Evolutionary conservation across 2,888 invertebrate species (phyloP).

Genomic region (Agrochola circellaris): DNA sequence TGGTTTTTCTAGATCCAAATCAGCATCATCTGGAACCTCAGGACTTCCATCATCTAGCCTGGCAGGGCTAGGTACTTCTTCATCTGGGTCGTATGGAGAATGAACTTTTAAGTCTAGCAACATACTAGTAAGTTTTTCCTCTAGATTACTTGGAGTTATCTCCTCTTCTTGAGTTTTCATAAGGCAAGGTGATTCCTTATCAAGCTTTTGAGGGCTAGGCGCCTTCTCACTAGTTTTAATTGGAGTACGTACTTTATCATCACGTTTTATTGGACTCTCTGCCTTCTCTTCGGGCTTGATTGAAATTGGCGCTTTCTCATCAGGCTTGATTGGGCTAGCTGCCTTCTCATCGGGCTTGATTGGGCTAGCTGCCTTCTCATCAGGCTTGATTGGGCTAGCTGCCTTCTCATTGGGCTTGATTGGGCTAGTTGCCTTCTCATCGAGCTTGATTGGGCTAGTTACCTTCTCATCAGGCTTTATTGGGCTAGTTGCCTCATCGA

Average conservation of each 20-base stretch:
- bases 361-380: not conserved
- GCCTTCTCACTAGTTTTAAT: constrained; percentile 10
- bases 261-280: constrained; percentile 5
- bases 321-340: not conserved
- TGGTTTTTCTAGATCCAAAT: not conserved
- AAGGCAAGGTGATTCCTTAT: not conserved
- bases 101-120: constrained; percentile 11
- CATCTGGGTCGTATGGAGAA: constrained; percentile 26
- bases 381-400: not conserved
- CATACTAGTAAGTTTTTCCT: constrained; percentile 7
- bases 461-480: not conserved
- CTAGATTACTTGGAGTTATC: constrained; percentile 8
- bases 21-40: not conserved
- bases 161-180: constrained; percentile 24
- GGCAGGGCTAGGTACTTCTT: constrained; percentile 33
- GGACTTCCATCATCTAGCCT: not conserved
- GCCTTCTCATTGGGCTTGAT: not conserved
- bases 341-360: not conserved
- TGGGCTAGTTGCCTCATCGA: not conserved
- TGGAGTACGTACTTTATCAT: constrained; percentile 12
- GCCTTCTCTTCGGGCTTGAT: not conserved
- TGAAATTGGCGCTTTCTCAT: not conserved
- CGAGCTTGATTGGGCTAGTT: constrained; percentile 11
- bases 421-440: constrained; percentile 13
- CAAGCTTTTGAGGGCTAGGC: not conserved